These are phyloP conservation scores for Anagrus nilaparvatae DNA, from an alignment of 1,140 invertebrate genomes.

Conservation along the genomic window DNA sequence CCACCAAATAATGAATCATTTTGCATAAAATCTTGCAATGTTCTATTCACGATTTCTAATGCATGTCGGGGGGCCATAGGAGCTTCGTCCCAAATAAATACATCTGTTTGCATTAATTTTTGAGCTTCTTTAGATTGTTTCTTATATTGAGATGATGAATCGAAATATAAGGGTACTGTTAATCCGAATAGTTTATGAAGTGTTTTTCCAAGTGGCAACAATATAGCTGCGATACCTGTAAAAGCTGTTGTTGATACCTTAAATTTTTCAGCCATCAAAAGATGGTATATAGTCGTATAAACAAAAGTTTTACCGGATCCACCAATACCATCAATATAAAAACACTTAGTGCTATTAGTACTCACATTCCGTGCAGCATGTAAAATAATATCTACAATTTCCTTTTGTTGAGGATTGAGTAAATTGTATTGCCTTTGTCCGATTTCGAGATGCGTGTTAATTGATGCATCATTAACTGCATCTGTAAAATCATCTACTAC, in stretches of 20 bases:
- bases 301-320: conserved; percentile 14
- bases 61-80: conserved; percentile 20
- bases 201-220: conserved; percentile 19
- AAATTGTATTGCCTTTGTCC: no score
- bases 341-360: neutral
- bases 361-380: neutral
- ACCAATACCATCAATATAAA: conserved; percentile 10
- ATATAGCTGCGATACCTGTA: conserved; percentile 21
- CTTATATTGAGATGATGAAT: conserved; percentile 19
- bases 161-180: conserved; percentile 3
- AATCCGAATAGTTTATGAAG: conserved; percentile 19
- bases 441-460: no score
- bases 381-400: conserved; percentile 6
- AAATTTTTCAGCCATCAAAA: conserved; percentile 1
- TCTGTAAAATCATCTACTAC: neutral
- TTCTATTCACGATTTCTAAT: conserved; percentile 18
- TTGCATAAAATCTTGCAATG: conserved; percentile 15
- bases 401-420: no score
- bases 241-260: conserved; percentile 10
- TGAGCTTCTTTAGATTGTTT: conserved; percentile 20
- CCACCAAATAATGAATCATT: conserved; percentile 18
- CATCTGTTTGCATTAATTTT: conserved; percentile 7
- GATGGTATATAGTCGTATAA: conserved; percentile 2
- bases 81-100: conserved; percentile 27
- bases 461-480: no score